phyloP scores from a whole-genome alignment of 2,797 vertebrate species.

The Propithecus perrieri region DNA sequence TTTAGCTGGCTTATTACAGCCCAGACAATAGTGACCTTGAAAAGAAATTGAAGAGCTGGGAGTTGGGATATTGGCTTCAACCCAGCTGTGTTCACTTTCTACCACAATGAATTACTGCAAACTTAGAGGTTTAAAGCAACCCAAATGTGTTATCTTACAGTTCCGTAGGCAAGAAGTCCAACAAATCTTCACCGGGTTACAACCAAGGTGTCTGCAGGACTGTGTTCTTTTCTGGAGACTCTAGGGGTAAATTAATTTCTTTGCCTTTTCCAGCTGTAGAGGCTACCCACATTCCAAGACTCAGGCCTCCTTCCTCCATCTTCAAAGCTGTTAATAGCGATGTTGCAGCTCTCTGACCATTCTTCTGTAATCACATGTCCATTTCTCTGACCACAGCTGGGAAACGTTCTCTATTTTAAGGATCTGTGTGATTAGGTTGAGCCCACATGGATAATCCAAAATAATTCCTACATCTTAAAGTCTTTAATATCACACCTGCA shows the following conservation, averaged over 20 bases:
- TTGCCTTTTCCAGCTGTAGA: background rate
- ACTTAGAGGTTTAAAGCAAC: background rate
- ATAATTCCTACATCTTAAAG: background rate
- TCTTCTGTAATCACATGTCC: background rate
- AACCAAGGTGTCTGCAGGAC: background rate
- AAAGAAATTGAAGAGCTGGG: background rate
- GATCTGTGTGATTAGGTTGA: background rate
- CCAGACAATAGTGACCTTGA: background rate
- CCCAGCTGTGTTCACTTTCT: background rate
- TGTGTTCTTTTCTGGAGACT: background rate
- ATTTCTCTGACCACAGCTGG: background rate
- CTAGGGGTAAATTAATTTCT: background rate
- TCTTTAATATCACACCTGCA: background rate
- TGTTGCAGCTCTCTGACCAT: background rate
- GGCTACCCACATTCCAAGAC: too few species aligned
- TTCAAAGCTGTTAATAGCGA: background rate
- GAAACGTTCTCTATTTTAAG: background rate
- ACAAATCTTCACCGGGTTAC: background rate
- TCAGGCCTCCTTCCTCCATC: background rate
- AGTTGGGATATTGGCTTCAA: background rate
- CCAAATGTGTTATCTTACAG: background rate
- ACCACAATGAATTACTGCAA: background rate
- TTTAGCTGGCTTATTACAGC: background rate
- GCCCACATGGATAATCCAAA: background rate
- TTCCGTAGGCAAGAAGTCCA: background rate